phyloP scores from a whole-genome alignment of 2,888 invertebrate genomes.

The Drosophila fulvimacula region DNA sequence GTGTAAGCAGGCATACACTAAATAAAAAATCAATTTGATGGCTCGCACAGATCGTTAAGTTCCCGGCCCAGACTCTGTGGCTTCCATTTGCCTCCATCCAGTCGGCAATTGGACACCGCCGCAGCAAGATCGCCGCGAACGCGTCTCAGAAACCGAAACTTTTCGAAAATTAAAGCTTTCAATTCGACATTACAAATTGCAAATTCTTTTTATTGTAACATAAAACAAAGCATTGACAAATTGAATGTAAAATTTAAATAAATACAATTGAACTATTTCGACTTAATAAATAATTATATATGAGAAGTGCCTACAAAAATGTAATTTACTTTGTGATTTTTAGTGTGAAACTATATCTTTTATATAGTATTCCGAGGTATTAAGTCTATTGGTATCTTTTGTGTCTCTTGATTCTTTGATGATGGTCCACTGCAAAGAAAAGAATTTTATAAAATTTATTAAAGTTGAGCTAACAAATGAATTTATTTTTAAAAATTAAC shows the following conservation, averaged over 20 bases:
- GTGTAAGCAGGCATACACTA: slow-evolving; percentile 57
- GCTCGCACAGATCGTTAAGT: slow-evolving; percentile 54
- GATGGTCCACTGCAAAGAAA: slow-evolving; percentile 30
- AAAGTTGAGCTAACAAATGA: not conserved
- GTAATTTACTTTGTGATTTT: not conserved
- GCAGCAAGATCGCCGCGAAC: slow-evolving; percentile 40
- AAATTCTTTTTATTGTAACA: slow-evolving; percentile 10
- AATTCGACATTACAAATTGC: not conserved
- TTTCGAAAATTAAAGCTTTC: not conserved
- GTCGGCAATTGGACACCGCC: slow-evolving; percentile 61
- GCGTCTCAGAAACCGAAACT: not conserved
- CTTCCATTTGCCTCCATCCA: slow-evolving; percentile 45
- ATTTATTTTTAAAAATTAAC: not conserved
- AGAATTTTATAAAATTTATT: not conserved
- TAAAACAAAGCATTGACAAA: slow-evolving; percentile 3
- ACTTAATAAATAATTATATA: slow-evolving; percentile 14
- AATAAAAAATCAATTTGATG: slow-evolving; percentile 75
- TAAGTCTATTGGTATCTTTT: slow-evolving; percentile 1
- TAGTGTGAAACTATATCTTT: slow-evolving; percentile 1
- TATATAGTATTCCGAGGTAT: not conserved
- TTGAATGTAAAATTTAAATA: slow-evolving; percentile 5
- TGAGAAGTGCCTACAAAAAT: slow-evolving; percentile 1
- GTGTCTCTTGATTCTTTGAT: not conserved
- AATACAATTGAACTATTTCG: slow-evolving; percentile 8
- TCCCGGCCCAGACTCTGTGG: slow-evolving; percentile 51